phyloP scores from a whole-genome alignment of 2,113 vertebrate species.

The Pyxicephalus adspersus region DNA sequence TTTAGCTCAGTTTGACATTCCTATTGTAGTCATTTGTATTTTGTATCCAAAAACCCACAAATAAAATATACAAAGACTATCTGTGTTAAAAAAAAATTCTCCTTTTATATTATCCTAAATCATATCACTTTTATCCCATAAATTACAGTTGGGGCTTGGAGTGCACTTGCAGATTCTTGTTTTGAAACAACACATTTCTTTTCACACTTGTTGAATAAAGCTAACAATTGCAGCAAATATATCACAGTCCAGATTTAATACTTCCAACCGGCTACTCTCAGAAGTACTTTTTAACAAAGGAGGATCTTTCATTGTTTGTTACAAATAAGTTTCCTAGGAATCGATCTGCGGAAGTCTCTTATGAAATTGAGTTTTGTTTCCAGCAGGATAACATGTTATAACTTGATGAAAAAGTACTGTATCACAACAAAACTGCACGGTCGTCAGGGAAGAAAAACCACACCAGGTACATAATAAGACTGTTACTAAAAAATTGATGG shows the following conservation, averaged over 20 bases:
- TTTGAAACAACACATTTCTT: not conserved
- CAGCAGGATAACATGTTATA: conserved; percentile 16
- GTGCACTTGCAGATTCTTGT: not conserved
- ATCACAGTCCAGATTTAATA: conserved; percentile 24
- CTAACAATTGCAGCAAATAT: not conserved
- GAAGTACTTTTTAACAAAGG: conserved; percentile 27
- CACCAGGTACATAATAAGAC: not conserved
- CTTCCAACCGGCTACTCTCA: conserved; percentile 1
- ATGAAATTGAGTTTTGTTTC: conserved; percentile 31
- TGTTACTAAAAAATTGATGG: not conserved
- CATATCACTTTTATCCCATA: too few species aligned
- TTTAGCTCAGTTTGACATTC: too few species aligned
- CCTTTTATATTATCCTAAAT: too few species aligned
- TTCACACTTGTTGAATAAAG: not conserved
- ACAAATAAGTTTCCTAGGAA: conserved; percentile 36
- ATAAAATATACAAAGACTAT: too few species aligned
- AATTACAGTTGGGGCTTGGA: not conserved
- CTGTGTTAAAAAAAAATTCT: too few species aligned
- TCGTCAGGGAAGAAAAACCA: not conserved
- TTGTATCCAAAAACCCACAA: too few species aligned
- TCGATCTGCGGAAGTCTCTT: conserved; percentile 39
- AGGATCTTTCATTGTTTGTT: conserved; percentile 42
- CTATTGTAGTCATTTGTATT: too few species aligned
- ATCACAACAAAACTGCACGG: not conserved
- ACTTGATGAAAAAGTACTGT: conserved; percentile 31